Evolutionary conservation across 1,140 invertebrate genomes (phyloP).

Genomic region (Tetramorium alpestre): DNA sequence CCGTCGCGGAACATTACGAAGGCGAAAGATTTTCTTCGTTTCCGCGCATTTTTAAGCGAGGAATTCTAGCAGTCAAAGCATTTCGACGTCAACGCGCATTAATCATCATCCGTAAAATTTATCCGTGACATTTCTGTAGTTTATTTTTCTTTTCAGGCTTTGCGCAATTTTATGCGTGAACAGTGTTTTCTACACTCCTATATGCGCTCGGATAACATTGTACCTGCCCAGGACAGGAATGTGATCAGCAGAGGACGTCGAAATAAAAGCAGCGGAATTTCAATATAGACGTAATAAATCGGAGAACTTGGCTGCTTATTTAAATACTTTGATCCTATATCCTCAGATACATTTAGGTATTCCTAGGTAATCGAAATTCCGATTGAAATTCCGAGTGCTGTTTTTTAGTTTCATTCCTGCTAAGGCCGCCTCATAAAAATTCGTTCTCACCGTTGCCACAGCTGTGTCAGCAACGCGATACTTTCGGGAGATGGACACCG

Average conservation of each 20-base stretch:
- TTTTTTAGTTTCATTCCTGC: slow-evolving; percentile 22
- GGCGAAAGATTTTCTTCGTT: slow-evolving; percentile 15
- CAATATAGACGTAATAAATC: slow-evolving; percentile 72
- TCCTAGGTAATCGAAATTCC: slow-evolving; percentile 65
- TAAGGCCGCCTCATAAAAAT: not conserved
- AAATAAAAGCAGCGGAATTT: slow-evolving; percentile 68
- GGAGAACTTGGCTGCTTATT: slow-evolving; percentile 62
- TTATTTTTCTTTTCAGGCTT: not conserved
- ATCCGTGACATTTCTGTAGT: not conserved
- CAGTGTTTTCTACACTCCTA: not conserved
- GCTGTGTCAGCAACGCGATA: not conserved
- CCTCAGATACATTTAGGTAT: slow-evolving; percentile 43
- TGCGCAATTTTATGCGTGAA: not conserved
- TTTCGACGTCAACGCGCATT: not conserved
- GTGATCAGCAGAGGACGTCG: slow-evolving; percentile 25
- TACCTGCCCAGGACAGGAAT: slow-evolving; percentile 39
- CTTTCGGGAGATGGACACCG: not conserved
- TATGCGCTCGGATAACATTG: not conserved
- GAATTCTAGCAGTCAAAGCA: not conserved
- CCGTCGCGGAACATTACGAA: slow-evolving; percentile 14
- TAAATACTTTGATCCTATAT: slow-evolving; percentile 66
- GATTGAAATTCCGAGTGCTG: slow-evolving; percentile 53
- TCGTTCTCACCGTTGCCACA: not conserved
- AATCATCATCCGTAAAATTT: slow-evolving; percentile 17
- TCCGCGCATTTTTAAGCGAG: not conserved